A percentile compares a stretch with the other conserved stretches of the same genome.
Conservation (phyloP, 2,113 vertebrate genomes). For the Gnathonemus longibarbis region DNA sequence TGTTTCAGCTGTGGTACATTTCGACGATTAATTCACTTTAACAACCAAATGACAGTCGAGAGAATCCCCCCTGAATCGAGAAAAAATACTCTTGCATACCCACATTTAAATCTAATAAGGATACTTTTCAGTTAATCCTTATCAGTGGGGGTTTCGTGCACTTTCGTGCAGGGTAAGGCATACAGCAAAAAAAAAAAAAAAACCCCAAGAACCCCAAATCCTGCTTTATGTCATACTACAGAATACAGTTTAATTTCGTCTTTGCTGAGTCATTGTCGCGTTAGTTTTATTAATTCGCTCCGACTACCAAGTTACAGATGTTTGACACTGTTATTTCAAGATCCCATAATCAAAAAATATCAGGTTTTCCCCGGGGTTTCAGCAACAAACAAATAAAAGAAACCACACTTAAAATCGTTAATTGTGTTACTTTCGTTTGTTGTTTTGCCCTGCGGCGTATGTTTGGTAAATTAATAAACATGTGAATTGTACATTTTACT, state of each 20-base stretch:
- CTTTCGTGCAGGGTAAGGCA: background rate
- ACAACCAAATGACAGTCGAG: background rate
- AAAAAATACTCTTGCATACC: background rate
- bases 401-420: background rate
- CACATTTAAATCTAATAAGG: background rate
- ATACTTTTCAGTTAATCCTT: background rate
- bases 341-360: background rate
- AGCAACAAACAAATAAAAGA: background rate
- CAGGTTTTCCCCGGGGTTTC: background rate
- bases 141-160: background rate
- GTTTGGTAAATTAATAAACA: background rate
- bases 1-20: background rate
- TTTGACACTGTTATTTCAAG: background rate
- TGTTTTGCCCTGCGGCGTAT: too few species aligned
- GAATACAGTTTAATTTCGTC: background rate
- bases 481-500: background rate
- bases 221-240: background rate
- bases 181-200: background rate
- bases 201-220: background rate
- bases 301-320: background rate
- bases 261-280: background rate
- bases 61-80: background rate
- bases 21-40: background rate
- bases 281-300: background rate
- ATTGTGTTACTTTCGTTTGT: background rate